Evolutionary conservation across 2,888 invertebrate species (phyloP).

Genomic region (Pardosa pseudoannulata): DNA sequence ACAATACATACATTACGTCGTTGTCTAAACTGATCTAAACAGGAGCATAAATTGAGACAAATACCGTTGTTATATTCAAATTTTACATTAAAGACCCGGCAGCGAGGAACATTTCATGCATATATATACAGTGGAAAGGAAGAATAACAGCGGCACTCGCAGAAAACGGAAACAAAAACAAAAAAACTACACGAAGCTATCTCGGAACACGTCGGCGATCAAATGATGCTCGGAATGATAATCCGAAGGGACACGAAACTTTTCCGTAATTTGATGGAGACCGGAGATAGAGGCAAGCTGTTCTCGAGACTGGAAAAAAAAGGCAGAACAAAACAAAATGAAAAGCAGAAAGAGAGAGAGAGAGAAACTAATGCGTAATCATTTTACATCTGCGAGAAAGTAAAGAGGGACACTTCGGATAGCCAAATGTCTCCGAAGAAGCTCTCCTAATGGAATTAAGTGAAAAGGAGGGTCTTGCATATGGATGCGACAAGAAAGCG

Average conservation of each 20-base stretch:
- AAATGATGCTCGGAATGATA: slow-evolving; percentile 62
- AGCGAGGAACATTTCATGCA: background rate
- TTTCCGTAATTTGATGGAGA: slow-evolving; percentile 67
- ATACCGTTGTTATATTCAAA: slow-evolving; percentile 10
- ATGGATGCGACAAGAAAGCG: slow-evolving; percentile 60
- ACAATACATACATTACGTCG: slow-evolving; percentile 6
- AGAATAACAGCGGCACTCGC: background rate
- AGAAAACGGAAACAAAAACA: slow-evolving; percentile 7
- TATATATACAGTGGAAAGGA: slow-evolving; percentile 8
- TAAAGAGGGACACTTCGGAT: slow-evolving; percentile 41
- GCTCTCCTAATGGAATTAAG: slow-evolving; percentile 67
- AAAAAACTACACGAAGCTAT: background rate
- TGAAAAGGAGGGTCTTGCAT: slow-evolving; percentile 55
- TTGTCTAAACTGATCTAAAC: slow-evolving; percentile 9
- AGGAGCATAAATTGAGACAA: slow-evolving; percentile 2
- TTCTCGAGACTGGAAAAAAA: slow-evolving; percentile 16
- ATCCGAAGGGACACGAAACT: slow-evolving; percentile 52
- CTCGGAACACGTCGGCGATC: slow-evolving; percentile 19
- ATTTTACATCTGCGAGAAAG: slow-evolving; percentile 63
- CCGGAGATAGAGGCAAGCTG: slow-evolving; percentile 57
- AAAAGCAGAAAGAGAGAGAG: slow-evolving; percentile 5
- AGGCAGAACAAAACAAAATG: slow-evolving; percentile 5
- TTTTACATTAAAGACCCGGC: slow-evolving; percentile 1
- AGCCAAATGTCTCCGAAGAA: slow-evolving; percentile 44
- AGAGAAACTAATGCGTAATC: slow-evolving; percentile 61